These are phyloP conservation scores for Phymorhynchus buccinoides DNA, from an alignment of 1,140 invertebrate species.

Conservation along the genomic window DNA sequence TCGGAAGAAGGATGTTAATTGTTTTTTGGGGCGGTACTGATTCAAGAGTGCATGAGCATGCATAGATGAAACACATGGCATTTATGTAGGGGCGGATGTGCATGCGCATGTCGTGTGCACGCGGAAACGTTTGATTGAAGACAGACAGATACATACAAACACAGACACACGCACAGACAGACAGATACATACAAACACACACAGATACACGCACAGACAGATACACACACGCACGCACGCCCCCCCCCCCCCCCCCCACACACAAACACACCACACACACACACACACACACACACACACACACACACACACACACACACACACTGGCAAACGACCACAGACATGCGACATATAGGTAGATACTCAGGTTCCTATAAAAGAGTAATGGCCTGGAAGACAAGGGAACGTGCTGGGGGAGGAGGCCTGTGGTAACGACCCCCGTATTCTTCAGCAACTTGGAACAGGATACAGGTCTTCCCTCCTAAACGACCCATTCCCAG, in stretches of 20 bases:
- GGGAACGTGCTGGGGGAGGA: not conserved
- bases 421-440: not conserved
- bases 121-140: too few relatives aligned
- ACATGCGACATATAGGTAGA: too few relatives aligned
- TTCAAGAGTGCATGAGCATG: too few relatives aligned
- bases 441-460: not conserved
- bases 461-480: not conserved
- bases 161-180: too few relatives aligned
- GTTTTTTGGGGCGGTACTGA: too few relatives aligned
- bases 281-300: not conserved
- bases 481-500: not conserved
- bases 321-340: not conserved
- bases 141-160: too few relatives aligned
- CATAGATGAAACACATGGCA: too few relatives aligned
- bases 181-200: not conserved
- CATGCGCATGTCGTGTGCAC: too few relatives aligned
- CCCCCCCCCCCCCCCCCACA: not conserved
- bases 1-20: too few relatives aligned
- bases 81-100: too few relatives aligned
- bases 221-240: not conserved
- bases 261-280: not conserved
- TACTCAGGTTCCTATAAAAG: too few relatives aligned
- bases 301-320: conserved; percentile 4
- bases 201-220: not conserved
- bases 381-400: not conserved